A percentile compares a stretch with the other conserved stretches of the same genome.
phyloP scores from a whole-genome alignment of 2,113 vertebrate genomes.

The Gasterosteus nipponicus region DNA sequence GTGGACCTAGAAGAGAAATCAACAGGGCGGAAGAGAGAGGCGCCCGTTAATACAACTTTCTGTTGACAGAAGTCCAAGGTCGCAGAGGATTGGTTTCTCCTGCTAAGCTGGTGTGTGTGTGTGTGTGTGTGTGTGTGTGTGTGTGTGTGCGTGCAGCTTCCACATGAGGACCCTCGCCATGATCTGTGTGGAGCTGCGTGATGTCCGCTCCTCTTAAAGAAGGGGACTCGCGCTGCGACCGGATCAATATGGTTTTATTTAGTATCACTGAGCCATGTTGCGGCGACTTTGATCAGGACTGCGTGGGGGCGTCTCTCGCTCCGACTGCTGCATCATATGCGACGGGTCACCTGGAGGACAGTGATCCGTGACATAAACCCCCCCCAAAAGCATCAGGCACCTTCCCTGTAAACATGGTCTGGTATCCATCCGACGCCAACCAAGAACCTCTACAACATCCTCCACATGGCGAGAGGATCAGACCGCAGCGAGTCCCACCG shows the following conservation, averaged over 20 bases:
- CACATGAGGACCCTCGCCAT: constrained; percentile 9
- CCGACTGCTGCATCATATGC: constrained; percentile 80
- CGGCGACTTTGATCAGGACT: constrained; percentile 84
- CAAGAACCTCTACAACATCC: constrained; percentile 74
- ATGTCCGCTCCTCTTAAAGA: constrained; percentile 44
- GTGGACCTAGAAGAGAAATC: constrained; percentile 80
- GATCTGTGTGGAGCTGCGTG: constrained; percentile 54
- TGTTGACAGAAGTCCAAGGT: background rate
- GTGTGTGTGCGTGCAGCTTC: constrained; percentile 23
- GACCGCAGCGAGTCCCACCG: constrained; percentile 74
- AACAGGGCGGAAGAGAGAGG: constrained; percentile 21
- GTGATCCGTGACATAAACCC: constrained; percentile 58
- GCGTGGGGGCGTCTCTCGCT: constrained; percentile 75
- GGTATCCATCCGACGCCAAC: constrained; percentile 60
- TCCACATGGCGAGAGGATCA: constrained; percentile 72
- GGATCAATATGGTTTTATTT: constrained; percentile 89
- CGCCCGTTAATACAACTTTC: background rate
- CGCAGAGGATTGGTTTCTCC: background rate
- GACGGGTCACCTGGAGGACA: constrained; percentile 81
- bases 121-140: too few species aligned
- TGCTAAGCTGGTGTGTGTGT: background rate
- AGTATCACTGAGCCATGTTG: constrained; percentile 84
- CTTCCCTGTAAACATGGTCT: constrained; percentile 75
- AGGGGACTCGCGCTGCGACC: constrained; percentile 55
- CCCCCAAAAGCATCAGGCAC: constrained; percentile 47